Percentiles rank a stretch among this genome's conserved stretches.
Evolutionary conservation across 2,113 vertebrate genomes (phyloP).

Genomic region (Nothoprocta pentlandii): DNA sequence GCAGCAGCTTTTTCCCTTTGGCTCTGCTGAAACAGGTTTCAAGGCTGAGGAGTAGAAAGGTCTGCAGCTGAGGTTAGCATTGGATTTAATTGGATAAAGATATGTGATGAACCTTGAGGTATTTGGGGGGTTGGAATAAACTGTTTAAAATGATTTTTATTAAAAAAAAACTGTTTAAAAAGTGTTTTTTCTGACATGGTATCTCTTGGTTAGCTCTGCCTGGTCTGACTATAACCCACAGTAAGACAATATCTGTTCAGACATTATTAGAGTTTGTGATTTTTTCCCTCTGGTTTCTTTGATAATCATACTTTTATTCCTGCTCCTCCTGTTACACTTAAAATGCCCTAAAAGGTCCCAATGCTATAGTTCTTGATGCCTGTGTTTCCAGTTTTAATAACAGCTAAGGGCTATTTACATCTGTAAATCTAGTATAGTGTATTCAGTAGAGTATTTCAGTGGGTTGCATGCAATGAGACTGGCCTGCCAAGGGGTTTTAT

Average conservation of each 20-base stretch:
- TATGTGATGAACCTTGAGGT: background rate
- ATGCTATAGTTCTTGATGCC: background rate
- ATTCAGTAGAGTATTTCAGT: background rate
- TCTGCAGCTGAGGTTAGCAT: background rate
- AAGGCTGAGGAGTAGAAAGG: background rate
- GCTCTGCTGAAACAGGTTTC: background rate
- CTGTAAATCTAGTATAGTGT: background rate
- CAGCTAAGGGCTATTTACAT: conserved; percentile 31
- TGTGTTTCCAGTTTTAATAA: conserved; percentile 1
- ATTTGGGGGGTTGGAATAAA: background rate
- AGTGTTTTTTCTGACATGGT: background rate
- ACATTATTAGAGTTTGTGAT: conserved; percentile 4
- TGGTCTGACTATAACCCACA: conserved; percentile 10
- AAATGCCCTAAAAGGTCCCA: background rate
- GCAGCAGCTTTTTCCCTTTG: background rate
- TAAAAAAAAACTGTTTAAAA: conserved; percentile 8
- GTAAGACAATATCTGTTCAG: conserved; percentile 23
- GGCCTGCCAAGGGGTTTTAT: background rate
- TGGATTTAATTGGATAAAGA: background rate
- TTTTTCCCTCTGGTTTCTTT: background rate
- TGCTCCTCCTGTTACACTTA: background rate
- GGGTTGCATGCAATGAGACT: background rate
- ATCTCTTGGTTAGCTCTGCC: conserved; percentile 12
- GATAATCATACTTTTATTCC: conserved; percentile 9
- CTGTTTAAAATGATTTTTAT: background rate